These are phyloP conservation scores for Drosophila takahashii DNA, from an alignment of 1,140 invertebrate genomes.

Conservation along the genomic window DNA sequence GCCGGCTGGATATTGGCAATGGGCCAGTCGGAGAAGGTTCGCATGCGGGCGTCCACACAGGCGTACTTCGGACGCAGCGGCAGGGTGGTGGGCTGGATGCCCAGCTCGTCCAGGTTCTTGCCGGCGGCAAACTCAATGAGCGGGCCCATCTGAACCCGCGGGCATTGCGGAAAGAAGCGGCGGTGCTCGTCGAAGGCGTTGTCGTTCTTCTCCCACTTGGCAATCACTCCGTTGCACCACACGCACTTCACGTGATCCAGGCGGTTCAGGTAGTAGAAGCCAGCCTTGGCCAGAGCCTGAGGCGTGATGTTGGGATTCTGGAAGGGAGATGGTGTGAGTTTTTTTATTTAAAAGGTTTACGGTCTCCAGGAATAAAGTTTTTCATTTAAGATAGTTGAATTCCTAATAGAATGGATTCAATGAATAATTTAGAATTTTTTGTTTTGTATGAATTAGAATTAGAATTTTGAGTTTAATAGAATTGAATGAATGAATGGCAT, in stretches of 20 bases:
- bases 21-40: constrained; percentile 89
- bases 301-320: constrained; percentile 86
- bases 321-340: neutral
- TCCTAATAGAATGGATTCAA: too few relatives aligned
- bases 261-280: constrained; percentile 86
- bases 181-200: constrained; percentile 91
- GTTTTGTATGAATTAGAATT: too few relatives aligned
- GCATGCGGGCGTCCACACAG: constrained; percentile 88
- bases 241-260: constrained; percentile 91
- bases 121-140: constrained; percentile 72
- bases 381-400: too few relatives aligned
- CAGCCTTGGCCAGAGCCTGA: constrained; percentile 90
- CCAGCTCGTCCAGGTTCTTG: constrained; percentile 86
- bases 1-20: constrained; percentile 87
- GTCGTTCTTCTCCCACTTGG: constrained; percentile 90
- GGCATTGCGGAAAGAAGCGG: constrained; percentile 89
- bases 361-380: too few relatives aligned
- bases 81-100: constrained; percentile 87
- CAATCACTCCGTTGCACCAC: constrained; percentile 90
- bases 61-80: constrained; percentile 88
- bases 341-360: too few relatives aligned
- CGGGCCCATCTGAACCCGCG: constrained; percentile 83
- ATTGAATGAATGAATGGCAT: too few relatives aligned
- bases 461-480: too few relatives aligned
- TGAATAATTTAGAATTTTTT: too few relatives aligned